These are phyloP conservation scores for Parapsyche elsis DNA, from an alignment of 1,140 invertebrate genomes.

Conservation along the genomic window DNA sequence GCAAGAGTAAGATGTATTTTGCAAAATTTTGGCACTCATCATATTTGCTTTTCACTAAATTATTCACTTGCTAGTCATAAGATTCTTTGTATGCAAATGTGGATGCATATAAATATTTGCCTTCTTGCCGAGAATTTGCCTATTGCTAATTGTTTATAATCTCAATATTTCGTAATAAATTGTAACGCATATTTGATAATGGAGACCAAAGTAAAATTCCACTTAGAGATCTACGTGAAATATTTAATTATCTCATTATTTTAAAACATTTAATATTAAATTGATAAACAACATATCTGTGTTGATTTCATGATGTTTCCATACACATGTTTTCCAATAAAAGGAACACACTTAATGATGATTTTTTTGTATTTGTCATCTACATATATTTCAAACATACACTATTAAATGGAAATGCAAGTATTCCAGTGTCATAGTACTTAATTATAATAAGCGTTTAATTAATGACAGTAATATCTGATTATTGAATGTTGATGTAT, in stretches of 20 bases:
- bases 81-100: slow-evolving; percentile 11
- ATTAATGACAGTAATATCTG: slow-evolving; percentile 16
- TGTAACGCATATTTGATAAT: neutral
- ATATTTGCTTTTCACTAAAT: slow-evolving; percentile 1
- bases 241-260: neutral
- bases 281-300: neutral
- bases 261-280: neutral
- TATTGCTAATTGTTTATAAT: slow-evolving; percentile 29
- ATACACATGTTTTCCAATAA: neutral
- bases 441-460: neutral
- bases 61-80: slow-evolving; percentile 28
- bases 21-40: neutral
- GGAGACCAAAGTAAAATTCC: slow-evolving; percentile 19
- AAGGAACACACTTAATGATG: neutral
- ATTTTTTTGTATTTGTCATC: neutral
- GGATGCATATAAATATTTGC: slow-evolving; percentile 27
- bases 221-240: neutral
- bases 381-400: neutral
- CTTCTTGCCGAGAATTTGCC: slow-evolving; percentile 43
- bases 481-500: slow-evolving; percentile 30
- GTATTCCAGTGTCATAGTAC: neutral
- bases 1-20: no score
- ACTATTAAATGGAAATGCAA: neutral
- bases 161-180: neutral
- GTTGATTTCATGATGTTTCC: neutral